Conservation (phyloP, 2,797 vertebrate species). For the Melanotaenia maccullochi region DNA sequence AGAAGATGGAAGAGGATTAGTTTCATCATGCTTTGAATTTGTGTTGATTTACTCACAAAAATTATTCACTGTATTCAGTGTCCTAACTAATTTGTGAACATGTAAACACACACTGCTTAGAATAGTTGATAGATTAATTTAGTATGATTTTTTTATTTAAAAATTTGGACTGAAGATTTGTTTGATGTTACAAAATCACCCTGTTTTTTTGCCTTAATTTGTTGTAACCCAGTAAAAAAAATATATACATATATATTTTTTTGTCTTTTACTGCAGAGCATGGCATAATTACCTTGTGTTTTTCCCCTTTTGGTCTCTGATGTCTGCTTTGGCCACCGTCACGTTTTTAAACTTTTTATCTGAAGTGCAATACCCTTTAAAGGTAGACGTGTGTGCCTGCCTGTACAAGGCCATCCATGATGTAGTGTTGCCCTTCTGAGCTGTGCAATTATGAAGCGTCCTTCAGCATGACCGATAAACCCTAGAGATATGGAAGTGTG, state of each 20-base stretch:
- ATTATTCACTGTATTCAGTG: slow-evolving; percentile 9
- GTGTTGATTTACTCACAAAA: slow-evolving; percentile 13
- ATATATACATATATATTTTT: neutral
- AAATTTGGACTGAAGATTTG: slow-evolving; percentile 6
- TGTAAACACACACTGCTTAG: slow-evolving; percentile 13
- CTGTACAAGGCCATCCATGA: slow-evolving; percentile 7
- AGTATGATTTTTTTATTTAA: slow-evolving; percentile 17
- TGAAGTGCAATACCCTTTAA: slow-evolving; percentile 14
- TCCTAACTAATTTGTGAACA: slow-evolving; percentile 11
- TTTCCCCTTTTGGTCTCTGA: neutral
- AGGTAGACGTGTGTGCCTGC: neutral
- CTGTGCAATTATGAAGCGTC: slow-evolving; percentile 27
- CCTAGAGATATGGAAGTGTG: slow-evolving; percentile 19
- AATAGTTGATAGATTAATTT: slow-evolving; percentile 1
- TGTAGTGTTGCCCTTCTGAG: slow-evolving; percentile 34
- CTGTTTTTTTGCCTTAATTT: slow-evolving; percentile 18
- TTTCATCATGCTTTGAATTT: slow-evolving; percentile 6
- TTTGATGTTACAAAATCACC: slow-evolving; percentile 18
- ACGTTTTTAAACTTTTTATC: slow-evolving; percentile 10
- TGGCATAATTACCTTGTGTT: neutral
- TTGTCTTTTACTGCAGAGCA: slow-evolving; percentile 21
- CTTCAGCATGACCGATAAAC: slow-evolving; percentile 28
- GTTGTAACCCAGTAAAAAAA: neutral
- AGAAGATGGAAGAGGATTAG: slow-evolving; percentile 6
- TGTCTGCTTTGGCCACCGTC: neutral